Evolutionary conservation across 1,140 invertebrate genomes (phyloP), one percentile per base, ranked within the genome.

Genomic region (Achatina immaculata): DNA sequence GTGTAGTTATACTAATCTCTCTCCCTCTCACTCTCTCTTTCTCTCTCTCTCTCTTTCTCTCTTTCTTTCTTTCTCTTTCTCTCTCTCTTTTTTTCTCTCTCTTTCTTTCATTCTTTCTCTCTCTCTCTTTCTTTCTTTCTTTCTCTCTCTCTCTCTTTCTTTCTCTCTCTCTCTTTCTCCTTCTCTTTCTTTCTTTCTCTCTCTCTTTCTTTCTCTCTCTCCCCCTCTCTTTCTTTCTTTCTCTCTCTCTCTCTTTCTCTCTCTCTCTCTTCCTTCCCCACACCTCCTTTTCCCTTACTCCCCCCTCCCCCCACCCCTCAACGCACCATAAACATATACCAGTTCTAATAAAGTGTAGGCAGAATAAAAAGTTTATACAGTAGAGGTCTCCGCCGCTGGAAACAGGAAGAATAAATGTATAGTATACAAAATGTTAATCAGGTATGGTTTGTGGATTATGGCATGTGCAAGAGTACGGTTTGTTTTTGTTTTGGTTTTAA

Each of bases 11-110:
- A 24, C 9, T 45, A 34, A 4, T 51, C 34, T 58, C 34, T 76
- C 36, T 28, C 21, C 31, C 62, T 31, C 28, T 58, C 31, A 16
- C 55, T 40, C 34, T 31, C 1, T 43, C 34, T 34, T 51, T 62
- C 31, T 6, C 11, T 38, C n/a, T 55, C 48, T 55, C 48, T 55
- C 7, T 14, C 48, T 55, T 2, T 55, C 48, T 55, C 48, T 19
- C 7, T 19, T 45, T 7, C 62, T 65, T 7, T 68, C 11, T 21
- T 68, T 11, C n/a, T 16, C 65, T 31, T n/a, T 42, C n/a, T 31
- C 34, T 69, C 40, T 69, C n/a, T n/a, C 28, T 36, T 21, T 43
- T 78, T 65, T 69, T 69, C 40, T 68, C 36, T 28, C 45, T 24
- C 1, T 36, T 78, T n/a, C 24, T 55, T n/a, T 55, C n/a, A 4